Base-by-base conservation (phyloP, 2,797 vertebrate genomes). In the Phaenicophaeus curvirostris region DNA sequence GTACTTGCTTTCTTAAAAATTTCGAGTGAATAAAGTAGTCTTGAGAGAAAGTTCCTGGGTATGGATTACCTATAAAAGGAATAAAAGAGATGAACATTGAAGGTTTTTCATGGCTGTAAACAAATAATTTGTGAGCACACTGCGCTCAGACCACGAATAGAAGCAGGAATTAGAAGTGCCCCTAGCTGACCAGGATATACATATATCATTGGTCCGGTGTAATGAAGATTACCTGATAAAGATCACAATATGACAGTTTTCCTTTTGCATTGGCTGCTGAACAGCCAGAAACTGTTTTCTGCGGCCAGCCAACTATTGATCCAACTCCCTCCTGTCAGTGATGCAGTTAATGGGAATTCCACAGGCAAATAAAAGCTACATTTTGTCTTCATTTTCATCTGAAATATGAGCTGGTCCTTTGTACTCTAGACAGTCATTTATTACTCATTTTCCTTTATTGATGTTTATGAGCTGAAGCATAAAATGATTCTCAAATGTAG, bases 191-290 rank as follows among this genome's bases (percentile, higher is more conserved):
- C 95, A 79, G 97, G 95, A 93, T 97, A 97, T 97, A 98, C 98
- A 99, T 99, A 98, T 98, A 99, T 99, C 99, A 99, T 97, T 97
- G 98, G 98, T 97, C 98, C 97, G 97, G 96, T 97, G 98, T 99
- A 99, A 99, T 98, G 98, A 98, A 98, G 98, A 99, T 98, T 98
- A 98, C 98, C 98, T 98, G 99, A 99, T 99, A 99, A 99, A 99
- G 99, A 99, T 99, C 99, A 98, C 98, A 98, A 99, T 99, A 99
- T 99, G 99, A 99, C 99, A 99, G 98, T 97, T 99, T 99, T 98
- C 98, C 99, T 99, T 99, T 99, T 89, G 97, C 98, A 93, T 91
- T 97, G 98, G 98, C 98, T 98, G 98, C 98, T 98, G 98, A 99
- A 98, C 98, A 98, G 98, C 98, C 97, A 98, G 98, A 98, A 98